phyloP scores from a whole-genome alignment of 1,140 invertebrate genomes.

The Scaptomyza hsui region DNA sequence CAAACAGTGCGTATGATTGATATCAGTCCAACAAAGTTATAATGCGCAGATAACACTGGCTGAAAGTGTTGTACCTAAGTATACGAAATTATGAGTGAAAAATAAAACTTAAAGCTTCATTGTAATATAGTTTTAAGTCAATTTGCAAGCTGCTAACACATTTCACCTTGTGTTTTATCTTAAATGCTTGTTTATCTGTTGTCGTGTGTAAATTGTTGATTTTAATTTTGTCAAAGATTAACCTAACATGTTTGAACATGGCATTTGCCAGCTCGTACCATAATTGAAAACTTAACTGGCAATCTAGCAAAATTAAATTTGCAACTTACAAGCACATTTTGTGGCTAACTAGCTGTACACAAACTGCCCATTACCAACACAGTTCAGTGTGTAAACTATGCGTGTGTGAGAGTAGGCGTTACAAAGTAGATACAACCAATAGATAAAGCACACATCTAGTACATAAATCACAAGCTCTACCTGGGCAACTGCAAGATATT shows the following conservation, averaged over 20 bases:
- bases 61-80: neutral
- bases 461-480: slow-evolving; percentile 70
- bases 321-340: slow-evolving; percentile 40
- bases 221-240: neutral
- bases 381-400: slow-evolving; percentile 6
- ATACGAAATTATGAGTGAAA: neutral
- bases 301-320: slow-evolving; percentile 56
- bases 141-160: neutral
- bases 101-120: neutral
- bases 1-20: slow-evolving; percentile 81
- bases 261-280: slow-evolving; percentile 2
- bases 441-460: slow-evolving; percentile 43
- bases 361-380: slow-evolving; percentile 38
- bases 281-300: slow-evolving; percentile 7
- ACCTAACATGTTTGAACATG: neutral
- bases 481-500: slow-evolving; percentile 17
- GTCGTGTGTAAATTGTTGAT: neutral
- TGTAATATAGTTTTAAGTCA: too few species aligned
- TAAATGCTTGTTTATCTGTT: neutral
- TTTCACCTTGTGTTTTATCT: too few species aligned
- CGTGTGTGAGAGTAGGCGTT: slow-evolving; percentile 13
- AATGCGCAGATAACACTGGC: slow-evolving; percentile 33
- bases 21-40: slow-evolving; percentile 54
- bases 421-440: slow-evolving; percentile 57
- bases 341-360: slow-evolving; percentile 23